Evolutionary conservation across 1,140 invertebrate genomes (phyloP), one percentile per base, ranked within the genome.

Genomic region (Temnothorax curvispinosus): DNA sequence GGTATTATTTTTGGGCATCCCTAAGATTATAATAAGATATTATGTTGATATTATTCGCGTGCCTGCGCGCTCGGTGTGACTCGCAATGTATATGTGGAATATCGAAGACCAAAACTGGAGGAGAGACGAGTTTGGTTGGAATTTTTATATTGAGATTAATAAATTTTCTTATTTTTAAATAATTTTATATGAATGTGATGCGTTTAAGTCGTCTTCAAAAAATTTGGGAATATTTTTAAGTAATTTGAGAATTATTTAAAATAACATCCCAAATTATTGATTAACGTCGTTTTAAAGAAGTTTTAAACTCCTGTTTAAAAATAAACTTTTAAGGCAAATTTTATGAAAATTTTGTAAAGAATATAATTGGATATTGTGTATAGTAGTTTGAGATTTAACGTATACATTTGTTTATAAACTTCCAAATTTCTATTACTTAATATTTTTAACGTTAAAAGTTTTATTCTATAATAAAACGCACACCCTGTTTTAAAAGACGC

Each of bases 141-240:
- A 44, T n/a, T 72, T 82, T 72, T 21, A 60, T 58, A 38, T 47
- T 74, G 67, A 82, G 52, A 82, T 82, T 72, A 82, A 47, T 47
- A 5, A 13, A 56, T 3, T 58, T 44, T 71, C 4, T 78, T 64
- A 74, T 47, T 60, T 88, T 58, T 41, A 58, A 35, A 0, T 65
- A 84, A 62, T 58, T 35, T 21, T 4, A 76, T 0, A 52, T 5
- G 11, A 76, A 11, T 72, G 21, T 78, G 11, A 41, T 11, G 32
- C n/a, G 47, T 35, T 81, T 8, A 65, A 64, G 67, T 65, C 1
- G n/a, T 15, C 0, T 38, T 80, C 3, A 67, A 2, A 52, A 78
- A 67, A 65, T 62, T 58, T 71, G 5, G 5, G 9, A n/a, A 81
- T 82, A 58, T 60, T 72, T 27, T 27, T 27, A 27, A 27, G 27